Conservation (phyloP, 2,113 vertebrate species). For the Psittacula cyanocephala region DNA sequence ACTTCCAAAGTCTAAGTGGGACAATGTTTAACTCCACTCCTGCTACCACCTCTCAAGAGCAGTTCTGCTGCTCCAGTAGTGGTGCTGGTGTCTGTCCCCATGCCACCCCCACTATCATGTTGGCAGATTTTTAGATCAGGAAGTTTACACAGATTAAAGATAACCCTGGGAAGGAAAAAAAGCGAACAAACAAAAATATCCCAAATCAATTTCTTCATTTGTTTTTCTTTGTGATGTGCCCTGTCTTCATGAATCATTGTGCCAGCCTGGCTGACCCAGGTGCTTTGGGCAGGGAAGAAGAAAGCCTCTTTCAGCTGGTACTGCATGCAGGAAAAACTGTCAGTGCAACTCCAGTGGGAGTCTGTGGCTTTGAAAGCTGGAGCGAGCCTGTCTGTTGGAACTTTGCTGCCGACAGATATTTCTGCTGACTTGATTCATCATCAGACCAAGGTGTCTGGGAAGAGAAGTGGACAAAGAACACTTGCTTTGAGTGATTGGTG, state of each 20-base stretch:
- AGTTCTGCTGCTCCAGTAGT: background rate
- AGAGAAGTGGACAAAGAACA: background rate
- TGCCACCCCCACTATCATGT: fast-evolving
- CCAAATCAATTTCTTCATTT: background rate
- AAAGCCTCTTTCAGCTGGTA: background rate
- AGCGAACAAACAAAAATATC: background rate
- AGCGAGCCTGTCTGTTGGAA: background rate
- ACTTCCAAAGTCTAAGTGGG: background rate
- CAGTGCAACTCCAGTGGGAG: background rate
- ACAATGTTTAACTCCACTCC: background rate
- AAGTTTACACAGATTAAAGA: background rate
- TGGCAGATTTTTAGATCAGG: background rate
- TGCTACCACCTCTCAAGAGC: fast-evolving
- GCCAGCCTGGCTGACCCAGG: background rate
- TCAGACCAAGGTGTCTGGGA: background rate
- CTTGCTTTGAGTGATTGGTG: background rate
- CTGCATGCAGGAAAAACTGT: background rate
- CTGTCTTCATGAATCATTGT: background rate
- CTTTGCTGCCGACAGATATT: background rate
- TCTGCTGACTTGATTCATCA: background rate
- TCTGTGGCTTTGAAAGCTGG: background rate
- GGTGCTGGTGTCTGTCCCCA: background rate
- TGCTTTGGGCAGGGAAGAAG: background rate
- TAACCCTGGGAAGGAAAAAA: background rate
- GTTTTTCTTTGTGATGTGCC: background rate